Evolutionary conservation across 2,113 vertebrate species (phyloP), one percentile per base, ranked within the genome.

Genomic region (Aramus guarauna): DNA sequence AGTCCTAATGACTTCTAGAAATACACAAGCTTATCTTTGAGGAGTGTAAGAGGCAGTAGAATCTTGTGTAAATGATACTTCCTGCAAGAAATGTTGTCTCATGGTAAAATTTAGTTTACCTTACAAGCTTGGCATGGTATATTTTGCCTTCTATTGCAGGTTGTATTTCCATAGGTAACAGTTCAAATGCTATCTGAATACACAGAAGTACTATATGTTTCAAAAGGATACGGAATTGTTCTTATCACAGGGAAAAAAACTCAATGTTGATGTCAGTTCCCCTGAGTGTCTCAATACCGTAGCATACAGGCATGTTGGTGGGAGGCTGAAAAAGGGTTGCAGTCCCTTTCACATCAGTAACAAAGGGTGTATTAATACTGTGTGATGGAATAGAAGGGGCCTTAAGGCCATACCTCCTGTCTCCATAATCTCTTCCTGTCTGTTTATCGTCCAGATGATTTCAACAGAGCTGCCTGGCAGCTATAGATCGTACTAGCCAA

Each of bases 201-300:
- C 36, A 41, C 22, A 77, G 34, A 47, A 81, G 5, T 71, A 45
- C 19, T 66, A 1, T 50, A 5, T 63, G 9, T 71, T 91, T 85
- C 50, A 81, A 58, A 92, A 90, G 34, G 19, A 41, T 84, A 11
- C 73, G 69, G 24, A 26, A 32, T 71, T 86, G 47, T 48, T 91
- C 22, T 62, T 71, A 16, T 26, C 6, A 1, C 15, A 59, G 20
- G 59, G 29, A 29, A 72, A 63, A 72, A 63, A 91, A 21, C n/a
- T 47, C 18, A 60, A 76, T 12, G 15, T 8, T 79, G 36, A 75
- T 75, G 39, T 90, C 15, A 15, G 9, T 77, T 85, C 27, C 34
- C 20, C 14, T 34, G 37, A 59, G 27, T 47, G 14, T 78, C 62
- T 73, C 71, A 69, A 8, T 62, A 52, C 29, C 0, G 0, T 37